Evolutionary conservation across 2,797 vertebrate species (phyloP).

Genomic region (Sus cebifrons): DNA sequence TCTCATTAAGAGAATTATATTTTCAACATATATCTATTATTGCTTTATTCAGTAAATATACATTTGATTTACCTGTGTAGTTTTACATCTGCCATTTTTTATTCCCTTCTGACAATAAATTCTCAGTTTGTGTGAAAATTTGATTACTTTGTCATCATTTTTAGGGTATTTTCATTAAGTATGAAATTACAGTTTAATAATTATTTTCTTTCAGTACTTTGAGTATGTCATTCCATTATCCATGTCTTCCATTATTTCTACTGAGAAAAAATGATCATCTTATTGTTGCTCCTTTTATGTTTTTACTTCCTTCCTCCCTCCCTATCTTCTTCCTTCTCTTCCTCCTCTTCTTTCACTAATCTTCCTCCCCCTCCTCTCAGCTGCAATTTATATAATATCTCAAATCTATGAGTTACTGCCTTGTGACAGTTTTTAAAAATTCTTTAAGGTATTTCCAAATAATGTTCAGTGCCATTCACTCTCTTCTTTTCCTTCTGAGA

Average conservation of each 20-base stretch:
- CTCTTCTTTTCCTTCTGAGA: neutral
- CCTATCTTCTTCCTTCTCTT: neutral
- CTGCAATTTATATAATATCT: neutral
- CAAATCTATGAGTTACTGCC: neutral
- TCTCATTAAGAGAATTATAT: neutral
- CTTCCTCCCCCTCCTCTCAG: neutral
- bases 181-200: neutral
- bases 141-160: neutral
- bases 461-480: neutral
- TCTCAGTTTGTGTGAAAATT: neutral
- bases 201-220: neutral
- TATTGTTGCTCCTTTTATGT: neutral
- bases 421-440: neutral
- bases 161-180: neutral
- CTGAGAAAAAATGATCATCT: neutral
- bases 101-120: neutral
- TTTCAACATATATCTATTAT: neutral
- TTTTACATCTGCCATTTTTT: neutral
- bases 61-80: neutral
- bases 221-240: neutral
- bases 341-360: rapidly evolving
- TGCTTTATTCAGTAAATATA: neutral
- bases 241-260: neutral
- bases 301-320: neutral
- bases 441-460: neutral